Evolutionary conservation across 2,797 vertebrate genomes (phyloP).

Genomic region (Ctenosaura bakeri): DNA sequence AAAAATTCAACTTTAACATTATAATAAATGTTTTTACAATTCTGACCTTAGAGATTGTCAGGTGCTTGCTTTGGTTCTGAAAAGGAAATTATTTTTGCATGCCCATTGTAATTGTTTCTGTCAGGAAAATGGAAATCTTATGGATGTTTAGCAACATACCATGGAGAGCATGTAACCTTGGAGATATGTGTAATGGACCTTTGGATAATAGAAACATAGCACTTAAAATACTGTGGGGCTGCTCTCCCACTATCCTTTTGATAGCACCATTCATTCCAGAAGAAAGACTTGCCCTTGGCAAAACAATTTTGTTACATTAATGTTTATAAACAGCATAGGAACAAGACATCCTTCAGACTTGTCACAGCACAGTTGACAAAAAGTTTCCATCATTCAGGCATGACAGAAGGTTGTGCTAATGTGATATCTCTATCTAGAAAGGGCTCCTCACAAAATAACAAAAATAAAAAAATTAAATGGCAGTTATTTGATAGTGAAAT

Average conservation of each 20-base stretch:
- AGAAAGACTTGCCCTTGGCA: conserved; percentile 85
- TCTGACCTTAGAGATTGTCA: conserved; percentile 68
- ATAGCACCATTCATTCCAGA: conserved; percentile 78
- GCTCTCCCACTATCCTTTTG: conserved; percentile 16
- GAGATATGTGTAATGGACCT: conserved; percentile 78
- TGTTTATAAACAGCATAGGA: conserved; percentile 82
- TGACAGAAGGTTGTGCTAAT: conserved; percentile 11
- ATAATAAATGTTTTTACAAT: conserved; percentile 64
- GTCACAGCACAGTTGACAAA: conserved; percentile 44
- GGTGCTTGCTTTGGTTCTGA: conserved; percentile 69
- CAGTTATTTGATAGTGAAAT: not conserved
- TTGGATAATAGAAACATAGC: conserved; percentile 77
- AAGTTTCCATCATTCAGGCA: conserved; percentile 35
- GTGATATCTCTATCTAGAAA: not conserved
- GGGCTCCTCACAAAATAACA: conserved; percentile 7
- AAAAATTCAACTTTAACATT: conserved; percentile 54
- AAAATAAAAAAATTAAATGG: conserved; percentile 11
- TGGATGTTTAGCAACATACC: conserved; percentile 82
- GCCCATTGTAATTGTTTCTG: conserved; percentile 88
- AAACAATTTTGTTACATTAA: conserved; percentile 81
- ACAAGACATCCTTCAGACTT: conserved; percentile 64
- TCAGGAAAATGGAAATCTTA: conserved; percentile 84
- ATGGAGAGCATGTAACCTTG: conserved; percentile 80
- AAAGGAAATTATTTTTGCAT: conserved; percentile 84
- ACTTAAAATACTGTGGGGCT: conserved; percentile 60